Percentiles rank a stretch among this genome's conserved stretches.
phyloP scores from a whole-genome alignment of 2,888 invertebrate species.

The Cantharis lateralis region DNA sequence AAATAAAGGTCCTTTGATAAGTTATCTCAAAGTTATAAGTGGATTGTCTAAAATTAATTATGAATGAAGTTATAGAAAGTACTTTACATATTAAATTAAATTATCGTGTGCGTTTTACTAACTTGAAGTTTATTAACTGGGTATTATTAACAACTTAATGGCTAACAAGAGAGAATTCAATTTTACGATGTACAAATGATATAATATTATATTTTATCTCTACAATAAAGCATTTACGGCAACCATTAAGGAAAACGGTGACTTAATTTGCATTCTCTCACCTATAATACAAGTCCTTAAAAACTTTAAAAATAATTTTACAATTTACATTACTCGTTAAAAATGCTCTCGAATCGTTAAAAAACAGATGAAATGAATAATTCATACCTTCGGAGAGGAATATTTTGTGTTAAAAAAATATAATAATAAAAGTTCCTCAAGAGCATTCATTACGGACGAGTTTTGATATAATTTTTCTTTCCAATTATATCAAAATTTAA shows the following conservation, averaged over 20 bases:
- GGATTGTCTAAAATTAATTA: not conserved
- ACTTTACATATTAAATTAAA: not conserved
- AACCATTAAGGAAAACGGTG: conserved; percentile 22
- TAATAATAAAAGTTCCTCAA: conserved; percentile 27
- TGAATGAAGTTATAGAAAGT: not conserved
- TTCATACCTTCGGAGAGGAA: conserved; percentile 22
- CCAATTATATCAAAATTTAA: conserved; percentile 19
- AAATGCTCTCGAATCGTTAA: conserved; percentile 27
- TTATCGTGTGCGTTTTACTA: not conserved
- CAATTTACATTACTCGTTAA: conserved; percentile 29
- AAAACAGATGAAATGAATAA: conserved; percentile 32
- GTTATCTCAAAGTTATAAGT: not conserved
- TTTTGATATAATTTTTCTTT: conserved; percentile 16
- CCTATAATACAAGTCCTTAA: not conserved
- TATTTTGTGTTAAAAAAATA: conserved; percentile 19
- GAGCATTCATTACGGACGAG: conserved; percentile 17
- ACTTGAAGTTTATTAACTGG: not conserved
- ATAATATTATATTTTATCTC: conserved; percentile 29
- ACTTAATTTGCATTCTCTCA: conserved; percentile 31
- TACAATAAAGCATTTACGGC: conserved; percentile 31
- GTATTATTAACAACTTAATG: not conserved
- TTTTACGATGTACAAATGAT: conserved; percentile 34
- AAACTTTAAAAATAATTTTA: conserved; percentile 24
- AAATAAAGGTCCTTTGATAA: not conserved
- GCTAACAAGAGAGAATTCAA: conserved; percentile 17